Evolutionary conservation across 2,113 vertebrate species (phyloP), one percentile per base, ranked within the genome.

Genomic region (Ranitomeya imitator): DNA sequence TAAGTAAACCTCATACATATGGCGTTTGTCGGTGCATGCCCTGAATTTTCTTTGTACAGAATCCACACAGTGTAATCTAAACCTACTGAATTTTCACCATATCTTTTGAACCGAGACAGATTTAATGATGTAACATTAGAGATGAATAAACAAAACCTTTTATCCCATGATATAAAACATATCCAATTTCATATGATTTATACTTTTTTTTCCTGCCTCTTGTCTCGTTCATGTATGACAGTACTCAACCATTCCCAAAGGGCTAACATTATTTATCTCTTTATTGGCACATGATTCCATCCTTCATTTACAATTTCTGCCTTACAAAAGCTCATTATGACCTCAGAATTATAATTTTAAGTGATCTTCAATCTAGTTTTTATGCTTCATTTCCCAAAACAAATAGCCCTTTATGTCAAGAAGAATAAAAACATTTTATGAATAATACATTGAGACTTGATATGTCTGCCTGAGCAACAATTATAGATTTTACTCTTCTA

Each of bases 381-480:
- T 69, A 79, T 85, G 87, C 87, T 85, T 89, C 81, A 85, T 85
- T 89, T 89, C 87, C 51, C 82, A 89, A 84, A 89, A 89, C 82
- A 89, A 89, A 89, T 89, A 85, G 82, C 74, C 81, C 59, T 89
- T 60, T 89, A 79, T 89, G 81, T 89, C 74, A 89, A 57, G 51
- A 89, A 89, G 82, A 85, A 89, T 69, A 84, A 85, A 74, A 85
- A 85, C 60, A 79, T 85, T 80, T 89, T 89, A 89, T 89, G 73
- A 89, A 85, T 89, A 85, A 79, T 78, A 89, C 82, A 85, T 69
- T 89, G 87, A 89, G 81, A 89, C 31, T 7, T 85, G 82, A 85
- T 89, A 84, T 89, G 81, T 85, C 79, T 88, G 80, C 87, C 55
- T 57, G 52, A 69, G 74, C 85, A 67, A 85, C 60, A 89, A 85